Evolutionary conservation across 2,797 vertebrate genomes (phyloP), one percentile per base, ranked within the genome.

Genomic region (Oryzias sinensis): DNA sequence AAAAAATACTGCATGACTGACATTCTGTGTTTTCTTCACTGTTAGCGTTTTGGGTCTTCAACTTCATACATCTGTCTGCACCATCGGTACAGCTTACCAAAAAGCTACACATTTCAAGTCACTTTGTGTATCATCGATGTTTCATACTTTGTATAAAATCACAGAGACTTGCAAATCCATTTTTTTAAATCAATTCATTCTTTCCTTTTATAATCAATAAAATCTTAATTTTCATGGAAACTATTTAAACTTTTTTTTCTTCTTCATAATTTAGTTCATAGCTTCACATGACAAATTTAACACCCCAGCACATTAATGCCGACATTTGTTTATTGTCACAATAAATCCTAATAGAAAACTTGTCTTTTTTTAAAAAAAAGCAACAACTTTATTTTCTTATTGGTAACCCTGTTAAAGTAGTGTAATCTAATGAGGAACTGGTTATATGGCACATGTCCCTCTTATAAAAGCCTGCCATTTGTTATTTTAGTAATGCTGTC

Each of bases 1-100:
- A 45, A 56, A 79, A 59, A 51, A 16, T 52, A 11, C 49, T 71
- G 88, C 85, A 87, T 74, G 85, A 66, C 5, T 49, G 65, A 70
- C 13, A 24, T 53, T 81, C 62, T 55, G 52, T 71, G 65, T 76
- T 53, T 47, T 72, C 53, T 81, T 59, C 72, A 59, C 62, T 69
- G 14, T 49, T 17, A 17, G 49, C 65, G 42, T n/a, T 58, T 62
- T 48, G 29, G 63, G 70, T 65, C 74, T 83, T 65, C 76, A 79
- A 69, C 49, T 49, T 18, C 61, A 42, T 48, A 69, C 1, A 49
- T 63, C 52, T 78, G 72, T 57, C 56, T 73, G 64, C 60, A 70
- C 43, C 55, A 49, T 56, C 40, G 75, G 50, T 73, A 49, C 46
- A 25, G 1, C 53, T 49, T 54, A 74, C 55, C 53, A 56, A 58